Evolutionary conservation across 2,113 vertebrate genomes (phyloP), one percentile per base, ranked within the genome.

Genomic region (Sterrhoptilus dennistouni): DNA sequence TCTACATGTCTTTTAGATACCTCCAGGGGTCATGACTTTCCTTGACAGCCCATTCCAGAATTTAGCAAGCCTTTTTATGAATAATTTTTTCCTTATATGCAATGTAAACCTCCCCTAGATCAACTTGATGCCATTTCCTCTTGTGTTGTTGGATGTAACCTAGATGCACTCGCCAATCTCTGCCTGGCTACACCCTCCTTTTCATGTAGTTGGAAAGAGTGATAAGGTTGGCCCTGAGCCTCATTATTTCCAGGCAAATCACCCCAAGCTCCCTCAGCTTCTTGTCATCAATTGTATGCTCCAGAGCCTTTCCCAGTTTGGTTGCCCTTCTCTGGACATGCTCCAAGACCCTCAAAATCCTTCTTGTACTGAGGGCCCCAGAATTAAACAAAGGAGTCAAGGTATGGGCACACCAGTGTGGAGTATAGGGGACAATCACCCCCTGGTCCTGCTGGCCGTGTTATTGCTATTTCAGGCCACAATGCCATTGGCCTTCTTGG

Each of bases 261-360:
- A 57, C 3, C 14, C 2, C 5, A 47, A 59, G 19, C 3, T 66
- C 15, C 19, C 28, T 66, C 52, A 59, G 15, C 11, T 12, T 27
- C 33, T 38, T 27, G 5, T 33, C 22, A 29, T 14, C 20, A 38
- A 1, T 6, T 33, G 45, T 89, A 35, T 25, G 27, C 8, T 81
- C 28, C 36, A 72, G 31, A 50, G 9, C 31, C 21, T 72, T 47
- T 24, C 8, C 22, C 31, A 64, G 4, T 19, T 65, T 18, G 22
- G 14, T n/a, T 64, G 40, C 6, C n/a, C 7, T 59, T 20, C 50
- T 72, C 27, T 44, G 33, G 27, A 65, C 22, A 6, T 8, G 22
- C 8, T 72, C 18, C 27, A 33, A 44, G 9, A 19, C 24, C 18
- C 36, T 38, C 36, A 23, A 27, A 0, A 0, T 38, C 12, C 6